Base-by-base conservation (phyloP, 2,888 invertebrate species). In the Ochlodes sylvanus region DNA sequence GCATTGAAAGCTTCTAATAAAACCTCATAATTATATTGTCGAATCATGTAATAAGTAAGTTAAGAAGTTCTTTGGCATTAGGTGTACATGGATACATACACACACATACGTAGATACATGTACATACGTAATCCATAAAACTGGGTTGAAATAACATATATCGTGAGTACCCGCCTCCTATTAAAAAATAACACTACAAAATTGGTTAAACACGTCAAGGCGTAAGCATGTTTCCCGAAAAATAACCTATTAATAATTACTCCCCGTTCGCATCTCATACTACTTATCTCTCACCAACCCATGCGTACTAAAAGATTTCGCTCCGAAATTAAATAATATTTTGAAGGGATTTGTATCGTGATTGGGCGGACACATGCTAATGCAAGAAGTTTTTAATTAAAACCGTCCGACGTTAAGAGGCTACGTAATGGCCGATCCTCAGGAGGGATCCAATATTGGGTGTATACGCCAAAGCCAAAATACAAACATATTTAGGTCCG, bases 311-410 rank as follows among this genome's bases (percentile, higher is more conserved):
- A 52, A 61, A 67, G 61, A 67, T 61, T 47, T 34, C 32, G 42
- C 21, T 55, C 47, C 17, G 79, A 84, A 87, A 89, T 89, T 88
- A 89, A 89, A 89, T 90, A 89, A 88, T 88, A 89, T 90, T 88
- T 88, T 85, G 86, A 70, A 85, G 84, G 86, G 87, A 88, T 89
- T 88, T 88, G 85, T 82, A 85, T 83, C 85, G 84, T 86, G 85
- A 88, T 85, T 85, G 86, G 86, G 80, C 86, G 85, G 86, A 87
- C 88, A 88, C 89, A 90, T 89, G 92, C 86, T 92, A 92, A 91
- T 91, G 91, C 85, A 91, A 91, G 92, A 92, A 93, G 92, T 92
- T 92, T 93, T 93, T 93, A 93, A 93, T 93, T 93, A 93, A 93
- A 93, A 90, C 88, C 88, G 89, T 84, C 85, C 85, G 87, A 82